Evolutionary conservation across 2,888 invertebrate genomes (phyloP), one percentile per base, ranked within the genome.

Genomic region (Balanococcus diminutus): DNA sequence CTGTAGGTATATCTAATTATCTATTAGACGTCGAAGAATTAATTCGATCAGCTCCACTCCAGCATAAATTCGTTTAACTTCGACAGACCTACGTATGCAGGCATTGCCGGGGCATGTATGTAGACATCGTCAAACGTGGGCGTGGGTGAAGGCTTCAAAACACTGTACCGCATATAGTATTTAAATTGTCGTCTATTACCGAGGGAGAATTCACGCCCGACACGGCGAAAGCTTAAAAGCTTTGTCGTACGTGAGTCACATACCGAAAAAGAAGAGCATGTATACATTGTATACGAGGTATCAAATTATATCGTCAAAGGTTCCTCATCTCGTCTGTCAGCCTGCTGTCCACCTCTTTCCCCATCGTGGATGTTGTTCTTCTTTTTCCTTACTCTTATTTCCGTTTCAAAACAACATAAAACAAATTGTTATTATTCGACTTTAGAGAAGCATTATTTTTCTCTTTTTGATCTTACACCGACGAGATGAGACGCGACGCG

Each of bases 251-350:
- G 56, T 56, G 56, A 56, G 56, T 19, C 22, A 6, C 56, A 56
- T 56, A 22, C 56, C 9, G 6, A 56, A 56, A 56, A 56, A 56
- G 22, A 56, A 56, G 9, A 22, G 22, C 56, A 56, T 6, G 36
- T 36, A 36, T 4, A n/a, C n/a, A n/a, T n/a, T 56, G 56, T 56
- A 56, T 56, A 56, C 56, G 56, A 56, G 56, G 56, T 56, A 56
- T 56, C 56, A 56, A 56, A 56, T 56, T 56, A 56, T 56, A 56
- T 56, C 56, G 56, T 56, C 56, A 56, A 56, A 56, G 56, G 56
- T 22, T 56, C 56, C 56, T 42, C 22, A n/a, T 56, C 6, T 56
- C n/a, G n/a, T 22, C 11, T n/a, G n/a, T 22, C 56, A 56, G 56
- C 56, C 22, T 56, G 1, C 19, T 51, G 19, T 56, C 56, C 19